A percentile compares a stretch with the other conserved stretches of the same genome.
Evolutionary conservation across 2,113 vertebrate species (phyloP).

Genomic region (Sylvia atricapilla): DNA sequence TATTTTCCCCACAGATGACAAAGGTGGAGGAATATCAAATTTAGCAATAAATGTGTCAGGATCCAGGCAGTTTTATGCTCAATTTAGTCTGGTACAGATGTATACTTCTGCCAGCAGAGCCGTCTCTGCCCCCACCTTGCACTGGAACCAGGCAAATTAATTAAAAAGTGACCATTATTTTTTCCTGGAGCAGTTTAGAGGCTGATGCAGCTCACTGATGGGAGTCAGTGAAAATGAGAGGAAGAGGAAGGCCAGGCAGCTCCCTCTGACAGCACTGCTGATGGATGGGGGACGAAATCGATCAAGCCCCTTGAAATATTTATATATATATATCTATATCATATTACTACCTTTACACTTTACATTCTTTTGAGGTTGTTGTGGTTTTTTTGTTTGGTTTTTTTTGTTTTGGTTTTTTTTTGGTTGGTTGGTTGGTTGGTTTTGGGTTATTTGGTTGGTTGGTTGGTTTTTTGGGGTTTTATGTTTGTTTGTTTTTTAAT

Average conservation of each 20-base stretch:
- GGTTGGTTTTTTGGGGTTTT: no score
- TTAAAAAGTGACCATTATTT: not conserved
- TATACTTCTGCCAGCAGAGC: not conserved
- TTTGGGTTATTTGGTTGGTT: not conserved
- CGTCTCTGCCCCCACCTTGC: not conserved
- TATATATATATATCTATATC: not conserved
- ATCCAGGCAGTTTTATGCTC: not conserved
- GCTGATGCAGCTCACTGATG: not conserved
- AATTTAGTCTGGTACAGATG: fast-evolving
- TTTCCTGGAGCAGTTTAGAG: not conserved
- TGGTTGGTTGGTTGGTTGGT: not conserved
- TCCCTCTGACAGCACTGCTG: not conserved
- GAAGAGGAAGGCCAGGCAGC: not conserved
- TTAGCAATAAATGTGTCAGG: not conserved
- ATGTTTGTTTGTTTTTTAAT: not conserved
- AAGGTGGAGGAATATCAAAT: not conserved
- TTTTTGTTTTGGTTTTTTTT: no score
- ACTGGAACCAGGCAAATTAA: not conserved
- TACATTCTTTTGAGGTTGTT: not conserved
- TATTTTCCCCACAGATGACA: not conserved
- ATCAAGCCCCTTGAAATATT: fast-evolving
- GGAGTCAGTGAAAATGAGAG: not conserved
- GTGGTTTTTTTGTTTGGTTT: no score
- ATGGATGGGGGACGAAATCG: not conserved
- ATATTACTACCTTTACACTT: not conserved